Evolutionary conservation across 1,140 invertebrate genomes (phyloP).

Genomic region (Cotesia chilonis): DNA sequence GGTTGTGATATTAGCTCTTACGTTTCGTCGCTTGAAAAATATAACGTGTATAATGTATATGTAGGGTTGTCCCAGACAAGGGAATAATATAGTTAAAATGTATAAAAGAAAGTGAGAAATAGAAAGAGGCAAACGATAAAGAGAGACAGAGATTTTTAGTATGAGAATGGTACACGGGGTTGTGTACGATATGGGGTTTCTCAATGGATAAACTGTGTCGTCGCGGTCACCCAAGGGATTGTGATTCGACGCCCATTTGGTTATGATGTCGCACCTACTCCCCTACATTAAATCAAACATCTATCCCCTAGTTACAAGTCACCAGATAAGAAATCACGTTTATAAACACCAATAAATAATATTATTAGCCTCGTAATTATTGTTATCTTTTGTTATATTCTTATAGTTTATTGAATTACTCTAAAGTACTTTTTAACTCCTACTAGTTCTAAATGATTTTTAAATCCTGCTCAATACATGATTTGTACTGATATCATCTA

Average conservation of each 20-base stretch:
- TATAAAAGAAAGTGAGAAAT: constrained; percentile 19
- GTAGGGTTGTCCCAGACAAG: constrained; percentile 21
- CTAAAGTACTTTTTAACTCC: background rate
- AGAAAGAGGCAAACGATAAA: constrained; percentile 21
- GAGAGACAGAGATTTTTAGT: constrained; percentile 37
- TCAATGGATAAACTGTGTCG: constrained; percentile 67
- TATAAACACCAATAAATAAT: constrained; percentile 21
- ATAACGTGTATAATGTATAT: constrained; percentile 53
- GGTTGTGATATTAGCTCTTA: constrained; percentile 64
- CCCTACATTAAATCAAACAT: constrained; percentile 27
- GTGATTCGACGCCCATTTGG: constrained; percentile 65
- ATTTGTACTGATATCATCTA: background rate
- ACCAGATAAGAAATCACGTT: constrained; percentile 32
- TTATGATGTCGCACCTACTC: constrained; percentile 55
- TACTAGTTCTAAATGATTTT: too few species aligned
- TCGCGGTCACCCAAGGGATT: constrained; percentile 57
- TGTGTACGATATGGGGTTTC: constrained; percentile 46
- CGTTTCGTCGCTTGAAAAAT: constrained; percentile 57
- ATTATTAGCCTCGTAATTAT: constrained; percentile 22
- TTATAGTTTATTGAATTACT: background rate
- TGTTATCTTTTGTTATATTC: background rate
- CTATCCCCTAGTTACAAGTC: constrained; percentile 19
- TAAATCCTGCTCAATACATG: too few species aligned
- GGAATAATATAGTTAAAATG: constrained; percentile 10
- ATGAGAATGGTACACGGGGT: constrained; percentile 26